Base-by-base conservation (phyloP, 2,888 invertebrate genomes). In the Dysmachus trigonus region DNA sequence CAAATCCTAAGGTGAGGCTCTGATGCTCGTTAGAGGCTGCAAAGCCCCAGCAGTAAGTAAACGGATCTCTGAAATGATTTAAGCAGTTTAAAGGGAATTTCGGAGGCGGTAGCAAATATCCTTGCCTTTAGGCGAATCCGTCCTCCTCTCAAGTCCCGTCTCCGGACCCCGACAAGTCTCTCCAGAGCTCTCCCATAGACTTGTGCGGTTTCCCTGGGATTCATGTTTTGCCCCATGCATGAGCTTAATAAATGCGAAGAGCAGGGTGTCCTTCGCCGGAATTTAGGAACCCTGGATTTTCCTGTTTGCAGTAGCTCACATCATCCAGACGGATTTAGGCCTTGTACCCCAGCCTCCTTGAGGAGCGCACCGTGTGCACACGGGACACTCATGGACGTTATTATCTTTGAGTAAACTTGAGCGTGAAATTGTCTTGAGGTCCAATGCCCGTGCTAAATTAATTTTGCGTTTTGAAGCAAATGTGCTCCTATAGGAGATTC, bases 11-110 rank as follows among this genome's bases (percentile, higher is more conserved):
- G 72, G 72, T 83, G 83, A 72, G 72, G n/a, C 22, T 62, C 47
- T 22, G 83, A 83, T 72, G 83, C 83, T 83, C 83, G 83, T 83
- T 83, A 83, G 72, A 83, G 83, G 38, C 83, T 83, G 83, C 31
- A 83, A 83, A 71, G 83, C 83, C 71, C 41, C 31, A 72, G 72
- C 83, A 72, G 83, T 83, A 85, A 85, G 85, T 85, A 85, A 85
- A 85, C 85, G 85, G 85, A 85, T 85, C 73, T 47, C 22, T 22
- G 30, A 74, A 72, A 85, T 85, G 85, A 85, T 85, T 85, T 74
- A 74, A 85, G 51, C 85, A 85, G 85, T 85, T 85, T 85, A 85
- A 74, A 74, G 73, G 74, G 85, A 85, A 74, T 74, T 41, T 85
- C 85, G 51, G 38, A 73, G 47, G 41, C 51, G 74, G 51, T 33